Base-by-base conservation (phyloP, 2,888 invertebrate genomes). In the Ecdyonurus torrentis region DNA sequence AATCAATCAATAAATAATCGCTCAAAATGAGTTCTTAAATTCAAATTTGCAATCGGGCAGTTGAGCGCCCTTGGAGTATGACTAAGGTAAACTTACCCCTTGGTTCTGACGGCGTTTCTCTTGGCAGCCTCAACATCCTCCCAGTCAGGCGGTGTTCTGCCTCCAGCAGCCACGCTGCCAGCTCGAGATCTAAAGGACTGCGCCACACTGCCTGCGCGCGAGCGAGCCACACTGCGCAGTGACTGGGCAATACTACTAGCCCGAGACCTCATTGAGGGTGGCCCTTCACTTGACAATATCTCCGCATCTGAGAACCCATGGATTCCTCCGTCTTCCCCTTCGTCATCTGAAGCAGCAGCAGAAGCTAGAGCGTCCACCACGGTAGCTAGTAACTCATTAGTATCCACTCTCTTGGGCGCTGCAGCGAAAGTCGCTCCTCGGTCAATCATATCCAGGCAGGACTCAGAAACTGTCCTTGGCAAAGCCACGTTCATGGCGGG, bases 391-490 rank as follows among this genome's bases (percentile, higher is more conserved):
- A 91, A 72, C 70, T 89, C 87, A 3, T 85, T 85, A 5, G 89
- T 88, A 69, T 87, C 85, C 0, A 89, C 81, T 67, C 86, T 81
- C 10, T 84, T 84, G 65, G 84, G 82, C n/a, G 67, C 64, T 18
- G 65, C 64, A 37, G 66, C 66, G 70, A 88, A 88, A 0, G 91
- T 90, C 66, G 84, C 84, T 67, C 85, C 84, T 69, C 85, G 85
- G 72, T 91, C 89, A 66, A 91, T 89, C 55, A 84, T 81, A 64
- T 84, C 80, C 58, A 91, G 76, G 73, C 91, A 89, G 0, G 87
- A 86, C 68, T 91, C 91, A 0, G 90, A 91, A 66, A 85, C 84
- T 61, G 86, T 83, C 63, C 86, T 79, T 2, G 73, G 73, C 2
- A 85, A 59, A 2, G 60, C 60, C 7, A 65, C 23, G 55, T 55